Evolutionary conservation across 2,113 vertebrate genomes (phyloP), one percentile per base, ranked within the genome.

Genomic region (Erinaceus europaeus): DNA sequence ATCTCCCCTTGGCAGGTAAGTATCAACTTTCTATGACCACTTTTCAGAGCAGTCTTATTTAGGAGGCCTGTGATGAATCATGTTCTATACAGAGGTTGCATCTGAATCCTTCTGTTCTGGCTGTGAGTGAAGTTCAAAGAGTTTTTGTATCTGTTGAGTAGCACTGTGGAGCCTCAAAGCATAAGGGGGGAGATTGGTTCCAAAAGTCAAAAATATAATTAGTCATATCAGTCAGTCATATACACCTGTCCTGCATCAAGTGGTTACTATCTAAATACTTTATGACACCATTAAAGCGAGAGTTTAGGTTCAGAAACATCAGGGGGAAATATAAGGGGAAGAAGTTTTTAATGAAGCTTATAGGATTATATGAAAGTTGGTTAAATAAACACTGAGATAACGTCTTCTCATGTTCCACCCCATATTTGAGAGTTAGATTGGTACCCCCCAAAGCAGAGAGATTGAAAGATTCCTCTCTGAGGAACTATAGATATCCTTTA

Each of bases 41-140:
- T 17, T 18, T 62, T 38, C 42, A 40, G 27, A 69, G 36, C n/a
- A 64, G 25, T 17, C 62, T 42, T 32, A 10, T 4, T 38, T 14
- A 3, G 14, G 53, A 32, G 38, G 15, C 23, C 7, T 13, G 5
- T n/a, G 15, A 0, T 1, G 2, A 50, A 6, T 32, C 34, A 44
- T 27, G 23, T 3, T 61, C 13, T 76, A 20, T 4, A n/a, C n/a
- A n/a, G 52, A 82, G 23, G 13, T 21, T 55, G 14, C 27, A 12
- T 11, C 14, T 11, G 53, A 42, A 2, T 74, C 40, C 61, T 74
- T 55, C 42, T 53, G 1, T 17, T 23, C 21, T 67, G 10, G 17
- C 50, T 42, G 62, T 36, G 29, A 64, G 44, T 7, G 62, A 9
- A 29, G 34, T 25, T 57, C 69, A 50, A 23, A 17, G 65, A 50